A percentile compares a stretch with the other conserved stretches of the same genome.
phyloP scores from a whole-genome alignment of 1,140 invertebrate species.

The Listronotus oregonensis region DNA sequence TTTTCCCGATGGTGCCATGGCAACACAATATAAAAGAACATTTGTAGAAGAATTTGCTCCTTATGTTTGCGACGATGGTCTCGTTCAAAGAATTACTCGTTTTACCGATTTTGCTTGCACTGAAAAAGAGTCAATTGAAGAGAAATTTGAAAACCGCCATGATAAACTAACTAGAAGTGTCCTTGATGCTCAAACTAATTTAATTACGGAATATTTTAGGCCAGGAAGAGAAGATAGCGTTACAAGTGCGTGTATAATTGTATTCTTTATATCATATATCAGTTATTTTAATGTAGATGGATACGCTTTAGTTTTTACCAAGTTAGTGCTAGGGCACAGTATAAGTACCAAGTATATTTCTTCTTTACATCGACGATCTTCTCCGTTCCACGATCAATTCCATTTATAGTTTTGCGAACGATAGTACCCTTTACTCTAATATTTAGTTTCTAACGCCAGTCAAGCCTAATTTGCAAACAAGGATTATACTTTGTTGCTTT shows the following conservation, averaged over 20 bases:
- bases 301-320: too few relatives aligned
- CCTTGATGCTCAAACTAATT: conserved; percentile 63
- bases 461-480: too few relatives aligned
- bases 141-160: conserved; percentile 71
- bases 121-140: conserved; percentile 61
- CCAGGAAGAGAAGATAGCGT: conserved; percentile 72
- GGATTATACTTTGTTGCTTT: too few relatives aligned
- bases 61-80: conserved; percentile 72
- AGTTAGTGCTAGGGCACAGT: too few relatives aligned
- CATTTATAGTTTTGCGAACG: too few relatives aligned
- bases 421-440: too few relatives aligned
- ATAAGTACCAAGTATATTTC: too few relatives aligned
- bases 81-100: conserved; percentile 70
- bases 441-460: too few relatives aligned
- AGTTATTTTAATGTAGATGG: neutral
- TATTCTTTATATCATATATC: neutral
- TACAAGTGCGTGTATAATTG: conserved; percentile 52
- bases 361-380: too few relatives aligned
- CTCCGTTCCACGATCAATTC: too few relatives aligned
- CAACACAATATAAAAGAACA: conserved; percentile 74
- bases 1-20: conserved; percentile 75
- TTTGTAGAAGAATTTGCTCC: conserved; percentile 78
- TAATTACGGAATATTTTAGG: conserved; percentile 68
- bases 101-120: conserved; percentile 73
- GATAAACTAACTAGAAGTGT: conserved; percentile 69